Evolutionary conservation across 2,888 invertebrate species (phyloP).

Genomic region (Dinocampus coccinellae): DNA sequence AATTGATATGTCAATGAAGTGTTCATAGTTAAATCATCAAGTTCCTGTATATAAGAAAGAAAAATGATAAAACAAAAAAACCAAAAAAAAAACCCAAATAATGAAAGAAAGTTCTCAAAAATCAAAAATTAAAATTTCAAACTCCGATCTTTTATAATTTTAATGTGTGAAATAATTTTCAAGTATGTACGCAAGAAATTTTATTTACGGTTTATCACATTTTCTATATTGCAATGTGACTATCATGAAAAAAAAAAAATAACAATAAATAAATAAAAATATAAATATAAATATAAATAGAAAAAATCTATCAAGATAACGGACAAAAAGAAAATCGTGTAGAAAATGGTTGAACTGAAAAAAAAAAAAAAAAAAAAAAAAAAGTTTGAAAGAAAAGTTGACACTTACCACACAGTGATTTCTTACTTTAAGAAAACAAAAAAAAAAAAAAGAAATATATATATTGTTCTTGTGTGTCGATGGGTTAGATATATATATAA

Average conservation of each 20-base stretch:
- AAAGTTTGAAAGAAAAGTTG: not conserved
- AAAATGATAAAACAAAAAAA: no score
- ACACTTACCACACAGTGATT: not conserved
- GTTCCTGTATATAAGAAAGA: not conserved
- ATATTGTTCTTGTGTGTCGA: no score
- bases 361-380: not conserved
- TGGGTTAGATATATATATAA: no score
- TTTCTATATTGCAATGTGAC: not conserved
- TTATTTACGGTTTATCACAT: not conserved
- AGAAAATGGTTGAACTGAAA: not conserved
- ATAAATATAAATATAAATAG: not conserved
- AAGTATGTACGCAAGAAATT: not conserved
- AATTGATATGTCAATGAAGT: not conserved
- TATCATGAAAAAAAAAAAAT: not conserved
- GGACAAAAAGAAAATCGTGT: not conserved
- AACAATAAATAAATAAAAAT: not conserved
- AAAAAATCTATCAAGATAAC: not conserved
- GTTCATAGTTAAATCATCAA: not conserved
- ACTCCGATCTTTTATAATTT: not conserved
- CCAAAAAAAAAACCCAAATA: no score
- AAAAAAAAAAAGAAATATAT: not conserved
- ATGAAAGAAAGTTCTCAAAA: not conserved
- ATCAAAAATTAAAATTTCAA: not conserved
- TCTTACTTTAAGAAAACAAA: not conserved
- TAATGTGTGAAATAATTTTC: not conserved